A percentile compares a stretch with the other conserved stretches of the same genome.
phyloP scores from a whole-genome alignment of 1,140 invertebrate genomes.

The Drosophila yakuba region DNA sequence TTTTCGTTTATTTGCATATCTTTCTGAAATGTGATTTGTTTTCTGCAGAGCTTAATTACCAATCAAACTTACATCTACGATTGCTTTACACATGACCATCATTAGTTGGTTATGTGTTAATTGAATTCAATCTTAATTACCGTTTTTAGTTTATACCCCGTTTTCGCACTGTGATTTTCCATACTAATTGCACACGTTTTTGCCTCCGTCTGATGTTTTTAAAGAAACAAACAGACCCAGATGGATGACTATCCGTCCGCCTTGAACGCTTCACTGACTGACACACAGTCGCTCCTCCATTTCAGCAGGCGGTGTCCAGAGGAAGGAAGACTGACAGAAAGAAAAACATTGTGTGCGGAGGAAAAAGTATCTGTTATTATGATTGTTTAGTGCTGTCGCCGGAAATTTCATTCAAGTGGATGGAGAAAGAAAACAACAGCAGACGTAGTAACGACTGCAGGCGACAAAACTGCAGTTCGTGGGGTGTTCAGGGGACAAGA shows the following conservation, averaged over 20 bases:
- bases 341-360: slow-evolving; percentile 44
- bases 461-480: slow-evolving; percentile 70
- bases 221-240: slow-evolving; percentile 25
- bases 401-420: slow-evolving; percentile 81
- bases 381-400: slow-evolving; percentile 80
- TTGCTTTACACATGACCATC: neutral
- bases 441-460: slow-evolving; percentile 48
- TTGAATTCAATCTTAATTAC: slow-evolving; percentile 40
- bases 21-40: neutral
- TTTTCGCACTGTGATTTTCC: slow-evolving; percentile 8
- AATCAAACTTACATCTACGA: slow-evolving; percentile 4
- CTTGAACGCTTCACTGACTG: slow-evolving; percentile 42
- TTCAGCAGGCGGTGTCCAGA: slow-evolving; percentile 11
- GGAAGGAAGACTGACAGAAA: slow-evolving; percentile 25
- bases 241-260: slow-evolving; percentile 36
- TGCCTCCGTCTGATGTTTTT: slow-evolving; percentile 19
- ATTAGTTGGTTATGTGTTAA: slow-evolving; percentile 8
- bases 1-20: neutral
- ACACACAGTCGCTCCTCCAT: slow-evolving; percentile 39
- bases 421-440: slow-evolving; percentile 39
- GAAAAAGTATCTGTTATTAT: slow-evolving; percentile 78
- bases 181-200: slow-evolving; percentile 42
- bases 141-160: slow-evolving; percentile 25
- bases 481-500: slow-evolving; percentile 6
- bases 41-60: neutral